Evolutionary conservation across 2,113 vertebrate genomes (phyloP).

Genomic region (Porphyrio hochstetteri): DNA sequence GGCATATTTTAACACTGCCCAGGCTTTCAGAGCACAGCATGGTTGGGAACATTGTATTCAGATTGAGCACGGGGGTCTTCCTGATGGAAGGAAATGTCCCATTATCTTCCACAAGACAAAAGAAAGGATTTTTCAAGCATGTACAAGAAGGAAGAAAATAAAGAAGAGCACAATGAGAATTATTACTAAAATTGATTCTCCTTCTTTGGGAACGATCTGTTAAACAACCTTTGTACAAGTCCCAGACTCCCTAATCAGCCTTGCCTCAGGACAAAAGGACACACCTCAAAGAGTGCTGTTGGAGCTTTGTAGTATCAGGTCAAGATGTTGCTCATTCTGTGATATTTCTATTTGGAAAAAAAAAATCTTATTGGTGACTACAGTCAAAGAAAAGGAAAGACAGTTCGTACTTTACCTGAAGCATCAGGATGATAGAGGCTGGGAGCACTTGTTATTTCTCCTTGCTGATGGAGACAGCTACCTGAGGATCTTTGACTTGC

Average conservation of each 20-base stretch:
- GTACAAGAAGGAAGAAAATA: not conserved
- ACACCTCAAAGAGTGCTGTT: not conserved
- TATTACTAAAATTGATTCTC: not conserved
- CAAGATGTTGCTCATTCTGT: not conserved
- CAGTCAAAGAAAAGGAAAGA: not conserved
- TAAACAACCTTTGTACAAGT: not conserved
- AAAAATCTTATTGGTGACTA: not conserved
- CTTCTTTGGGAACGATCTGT: not conserved
- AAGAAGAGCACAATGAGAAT: not conserved
- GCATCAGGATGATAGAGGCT: conserved; percentile 76
- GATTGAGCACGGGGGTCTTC: rapidly evolving
- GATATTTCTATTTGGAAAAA: not conserved
- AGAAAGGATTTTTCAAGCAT: not conserved
- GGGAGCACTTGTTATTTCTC: conserved; percentile 74
- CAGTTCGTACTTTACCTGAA: conserved; percentile 78
- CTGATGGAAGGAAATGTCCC: not conserved
- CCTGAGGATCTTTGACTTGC: conserved; percentile 83
- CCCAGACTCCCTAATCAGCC: not conserved
- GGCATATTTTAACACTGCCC: not conserved
- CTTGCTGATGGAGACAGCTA: conserved; percentile 78
- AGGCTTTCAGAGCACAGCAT: not conserved
- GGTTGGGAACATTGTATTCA: not conserved
- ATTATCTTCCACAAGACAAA: not conserved
- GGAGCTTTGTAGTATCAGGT: not conserved
- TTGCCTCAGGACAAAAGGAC: not conserved